Percentiles rank a stretch among this genome's conserved stretches.
phyloP scores from a whole-genome alignment of 2,888 invertebrate species.

The Itoplectis maculator region DNA sequence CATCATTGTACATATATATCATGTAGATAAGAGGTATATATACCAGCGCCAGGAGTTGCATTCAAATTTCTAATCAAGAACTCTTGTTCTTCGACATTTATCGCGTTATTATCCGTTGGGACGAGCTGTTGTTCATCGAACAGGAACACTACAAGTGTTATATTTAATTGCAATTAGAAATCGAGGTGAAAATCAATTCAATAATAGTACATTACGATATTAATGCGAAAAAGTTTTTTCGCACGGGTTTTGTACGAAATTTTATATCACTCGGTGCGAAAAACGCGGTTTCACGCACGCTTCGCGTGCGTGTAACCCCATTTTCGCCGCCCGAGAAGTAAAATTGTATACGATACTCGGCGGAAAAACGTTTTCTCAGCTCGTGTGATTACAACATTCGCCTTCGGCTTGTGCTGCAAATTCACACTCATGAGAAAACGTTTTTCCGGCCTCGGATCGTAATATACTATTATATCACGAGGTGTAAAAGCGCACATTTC shows the following conservation, averaged over 20 bases:
- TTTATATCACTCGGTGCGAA: too few species aligned
- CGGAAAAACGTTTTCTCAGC: too few species aligned
- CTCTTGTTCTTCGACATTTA: conserved; percentile 15
- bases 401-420: too few species aligned
- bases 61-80: conserved; percentile 20
- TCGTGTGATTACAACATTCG: too few species aligned
- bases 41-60: conserved; percentile 40
- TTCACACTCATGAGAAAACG: too few species aligned
- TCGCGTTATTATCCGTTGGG: conserved; percentile 4
- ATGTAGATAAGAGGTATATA: conserved; percentile 20
- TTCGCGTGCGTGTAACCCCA: too few species aligned
- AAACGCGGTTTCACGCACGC: too few species aligned
- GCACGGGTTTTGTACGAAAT: too few species aligned
- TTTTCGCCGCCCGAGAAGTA: too few species aligned
- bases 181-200: not conserved
- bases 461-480: conserved; percentile 1
- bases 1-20: conserved; percentile 2
- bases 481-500: not conserved
- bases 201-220: not conserved
- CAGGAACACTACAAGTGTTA: conserved; percentile 44
- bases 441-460: too few species aligned
- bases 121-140: conserved; percentile 32
- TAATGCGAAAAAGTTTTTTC: too few species aligned
- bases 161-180: conserved; percentile 15
- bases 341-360: too few species aligned